These are phyloP conservation scores for Tipula unca DNA, from an alignment of 2,888 invertebrate genomes.

Conservation along the genomic window DNA sequence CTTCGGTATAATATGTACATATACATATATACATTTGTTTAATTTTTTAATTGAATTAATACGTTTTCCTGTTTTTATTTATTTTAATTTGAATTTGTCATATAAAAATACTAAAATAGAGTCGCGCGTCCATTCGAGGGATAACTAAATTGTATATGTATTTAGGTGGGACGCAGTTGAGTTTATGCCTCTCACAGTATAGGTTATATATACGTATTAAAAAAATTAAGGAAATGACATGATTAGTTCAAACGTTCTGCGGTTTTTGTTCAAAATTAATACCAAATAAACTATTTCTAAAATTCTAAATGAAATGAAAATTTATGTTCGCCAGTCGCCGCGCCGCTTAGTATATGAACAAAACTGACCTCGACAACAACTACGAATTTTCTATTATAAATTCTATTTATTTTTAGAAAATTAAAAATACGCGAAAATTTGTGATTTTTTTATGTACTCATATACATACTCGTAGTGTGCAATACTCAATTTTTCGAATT, in stretches of 20 bases:
- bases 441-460: not conserved
- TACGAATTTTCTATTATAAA: not conserved
- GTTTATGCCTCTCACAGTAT: not conserved
- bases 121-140: not conserved
- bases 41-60: slow-evolving; percentile 9
- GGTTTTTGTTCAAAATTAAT: not conserved
- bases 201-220: not conserved
- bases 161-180: not conserved
- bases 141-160: not conserved
- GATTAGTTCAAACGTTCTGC: not conserved
- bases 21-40: not conserved
- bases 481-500: not conserved
- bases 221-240: not conserved
- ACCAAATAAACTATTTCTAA: not conserved
- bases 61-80: slow-evolving; percentile 2
- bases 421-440: not conserved
- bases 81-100: not conserved
- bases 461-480: not conserved
- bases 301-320: not conserved
- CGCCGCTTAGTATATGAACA: not conserved
- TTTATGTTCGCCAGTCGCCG: not conserved
- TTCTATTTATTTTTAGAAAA: not conserved
- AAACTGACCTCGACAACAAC: not conserved
- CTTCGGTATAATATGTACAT: not conserved
- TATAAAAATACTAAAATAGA: not conserved